Conservation (phyloP, 2,888 invertebrate genomes). For the Sepiola atlantica region DNA sequence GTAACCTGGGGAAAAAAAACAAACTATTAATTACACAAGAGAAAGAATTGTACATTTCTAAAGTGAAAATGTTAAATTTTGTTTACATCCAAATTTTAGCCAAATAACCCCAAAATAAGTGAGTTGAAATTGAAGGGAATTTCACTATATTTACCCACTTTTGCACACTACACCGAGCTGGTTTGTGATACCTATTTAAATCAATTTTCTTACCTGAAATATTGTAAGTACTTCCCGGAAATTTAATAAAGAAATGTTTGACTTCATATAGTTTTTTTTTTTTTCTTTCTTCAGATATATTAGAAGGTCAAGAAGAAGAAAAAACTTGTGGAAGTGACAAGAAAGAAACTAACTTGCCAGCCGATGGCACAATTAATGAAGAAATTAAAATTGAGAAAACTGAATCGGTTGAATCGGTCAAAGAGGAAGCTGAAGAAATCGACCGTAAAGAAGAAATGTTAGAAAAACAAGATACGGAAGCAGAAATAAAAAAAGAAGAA, state of each 20-base stretch:
- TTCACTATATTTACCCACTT: too few relatives aligned
- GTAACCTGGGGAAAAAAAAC: too few relatives aligned
- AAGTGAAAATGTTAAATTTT: too few relatives aligned
- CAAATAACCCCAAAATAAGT: too few relatives aligned
- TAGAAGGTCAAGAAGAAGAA: background rate
- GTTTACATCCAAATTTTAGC: too few relatives aligned
- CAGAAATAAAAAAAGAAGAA: constrained; percentile 41
- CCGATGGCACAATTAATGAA: constrained; percentile 24
- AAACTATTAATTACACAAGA: too few relatives aligned
- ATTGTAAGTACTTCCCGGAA: background rate
- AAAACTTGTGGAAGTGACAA: constrained; percentile 47
- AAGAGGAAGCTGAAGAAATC: constrained; percentile 33
- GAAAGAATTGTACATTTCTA: too few relatives aligned
- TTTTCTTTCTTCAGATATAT: background rate
- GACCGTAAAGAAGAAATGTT: background rate
- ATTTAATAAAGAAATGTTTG: too few relatives aligned
- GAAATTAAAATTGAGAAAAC: background rate
- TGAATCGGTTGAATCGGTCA: constrained; percentile 41
- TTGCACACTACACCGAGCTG: too few relatives aligned
- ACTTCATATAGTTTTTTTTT: too few relatives aligned
- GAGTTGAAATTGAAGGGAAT: too few relatives aligned
- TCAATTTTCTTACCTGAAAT: background rate
- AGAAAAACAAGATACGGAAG: constrained; percentile 36
- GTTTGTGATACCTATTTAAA: too few relatives aligned
- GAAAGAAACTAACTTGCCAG: background rate